These are phyloP conservation scores for Amphimallon solstitiale DNA, from an alignment of 2,888 invertebrate species.

Conservation along the genomic window DNA sequence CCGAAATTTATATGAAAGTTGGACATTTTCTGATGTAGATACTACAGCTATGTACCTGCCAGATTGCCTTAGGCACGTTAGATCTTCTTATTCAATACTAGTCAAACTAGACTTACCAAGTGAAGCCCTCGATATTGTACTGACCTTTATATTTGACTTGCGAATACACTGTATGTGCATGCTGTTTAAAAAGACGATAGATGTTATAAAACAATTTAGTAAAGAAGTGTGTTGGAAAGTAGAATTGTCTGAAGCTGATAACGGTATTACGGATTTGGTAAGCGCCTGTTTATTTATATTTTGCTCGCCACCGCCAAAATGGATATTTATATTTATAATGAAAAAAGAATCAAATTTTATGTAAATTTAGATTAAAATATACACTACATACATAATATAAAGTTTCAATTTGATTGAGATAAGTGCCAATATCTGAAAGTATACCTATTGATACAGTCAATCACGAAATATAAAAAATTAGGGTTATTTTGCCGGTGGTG, in stretches of 20 bases:
- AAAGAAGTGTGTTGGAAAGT: conserved; percentile 88
- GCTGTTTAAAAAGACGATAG: conserved; percentile 85
- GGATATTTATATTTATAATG: background rate
- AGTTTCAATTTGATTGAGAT: no score
- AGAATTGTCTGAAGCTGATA: conserved; percentile 83
- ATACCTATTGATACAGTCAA: no score
- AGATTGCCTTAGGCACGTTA: conserved; percentile 81
- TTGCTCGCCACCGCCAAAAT: background rate
- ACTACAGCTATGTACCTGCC: conserved; percentile 76
- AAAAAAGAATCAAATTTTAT: no score
- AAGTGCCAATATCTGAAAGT: no score
- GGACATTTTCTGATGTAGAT: conserved; percentile 67
- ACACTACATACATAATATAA: no score
- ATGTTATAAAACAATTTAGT: conserved; percentile 76
- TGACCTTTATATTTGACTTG: conserved; percentile 86
- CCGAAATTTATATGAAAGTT: conserved; percentile 64
- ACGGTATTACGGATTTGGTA: conserved; percentile 85
- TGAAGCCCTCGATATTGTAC: conserved; percentile 87
- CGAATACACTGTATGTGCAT: conserved; percentile 86
- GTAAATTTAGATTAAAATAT: no score
- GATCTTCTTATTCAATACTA: conserved; percentile 82
- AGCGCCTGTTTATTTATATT: conserved; percentile 52
- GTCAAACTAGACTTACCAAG: conserved; percentile 87
- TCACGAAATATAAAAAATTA: no score
- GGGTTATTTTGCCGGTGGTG: no score